A percentile compares a stretch with the other conserved stretches of the same genome.
These are phyloP conservation scores for Brachyptera risi DNA, from an alignment of 2,888 invertebrate species.

Conservation along the genomic window DNA sequence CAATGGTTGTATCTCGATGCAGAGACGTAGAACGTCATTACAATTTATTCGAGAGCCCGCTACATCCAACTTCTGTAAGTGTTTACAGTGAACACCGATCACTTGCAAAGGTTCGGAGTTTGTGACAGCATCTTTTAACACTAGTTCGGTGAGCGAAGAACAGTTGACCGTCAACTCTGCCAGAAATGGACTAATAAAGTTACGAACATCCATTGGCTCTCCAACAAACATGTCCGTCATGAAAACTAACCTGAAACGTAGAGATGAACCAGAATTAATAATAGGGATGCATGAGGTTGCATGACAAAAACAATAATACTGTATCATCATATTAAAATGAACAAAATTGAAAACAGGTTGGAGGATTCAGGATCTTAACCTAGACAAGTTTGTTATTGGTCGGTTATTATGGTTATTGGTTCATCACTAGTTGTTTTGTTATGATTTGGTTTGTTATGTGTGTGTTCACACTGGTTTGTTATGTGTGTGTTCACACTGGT, in stretches of 20 bases:
- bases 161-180: constrained; percentile 21
- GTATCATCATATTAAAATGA: too few species aligned
- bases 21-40: constrained; percentile 19
- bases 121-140: constrained; percentile 22
- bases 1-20: constrained; percentile 14
- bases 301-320: neutral
- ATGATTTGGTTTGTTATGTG: too few species aligned
- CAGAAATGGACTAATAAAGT: constrained; percentile 7
- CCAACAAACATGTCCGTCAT: constrained; percentile 11
- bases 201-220: neutral
- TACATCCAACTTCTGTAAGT: constrained; percentile 23
- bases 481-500: too few species aligned
- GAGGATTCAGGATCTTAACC: too few species aligned
- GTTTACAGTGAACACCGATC: constrained; percentile 24
- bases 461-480: too few species aligned
- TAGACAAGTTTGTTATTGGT: too few species aligned
- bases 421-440: too few species aligned
- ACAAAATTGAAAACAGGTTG: too few species aligned
- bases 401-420: too few species aligned
- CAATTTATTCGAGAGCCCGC: constrained; percentile 24
- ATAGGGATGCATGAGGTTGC: neutral
- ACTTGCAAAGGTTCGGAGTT: constrained; percentile 15
- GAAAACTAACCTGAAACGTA: constrained; percentile 20
- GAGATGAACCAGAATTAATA: neutral
- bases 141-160: constrained; percentile 23